A percentile compares a stretch with the other conserved stretches of the same genome.
Conservation (phyloP, 2,113 vertebrate genomes). For the Fulmarus glacialis region DNA sequence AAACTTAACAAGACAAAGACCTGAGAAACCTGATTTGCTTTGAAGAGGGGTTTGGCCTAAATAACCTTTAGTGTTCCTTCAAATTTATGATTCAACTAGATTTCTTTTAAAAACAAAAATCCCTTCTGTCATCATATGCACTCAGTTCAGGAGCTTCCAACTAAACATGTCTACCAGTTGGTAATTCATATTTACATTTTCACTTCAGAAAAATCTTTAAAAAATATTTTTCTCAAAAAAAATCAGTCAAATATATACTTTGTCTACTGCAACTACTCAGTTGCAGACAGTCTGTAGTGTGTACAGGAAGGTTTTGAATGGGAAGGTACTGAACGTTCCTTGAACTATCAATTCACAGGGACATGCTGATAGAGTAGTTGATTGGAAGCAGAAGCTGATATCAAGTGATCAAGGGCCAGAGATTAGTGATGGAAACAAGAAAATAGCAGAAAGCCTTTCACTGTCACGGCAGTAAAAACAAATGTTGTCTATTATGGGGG, state of each 20-base stretch:
- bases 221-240: accelerated
- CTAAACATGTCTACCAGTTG: neutral
- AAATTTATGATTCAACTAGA: neutral
- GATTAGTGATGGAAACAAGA: neutral
- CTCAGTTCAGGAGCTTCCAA: neutral
- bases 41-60: neutral
- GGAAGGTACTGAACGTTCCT: neutral
- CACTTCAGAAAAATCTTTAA: neutral
- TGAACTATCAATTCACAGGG: neutral
- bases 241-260: neutral
- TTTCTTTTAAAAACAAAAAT: neutral
- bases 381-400: neutral
- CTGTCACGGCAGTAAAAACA: neutral
- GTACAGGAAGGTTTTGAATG: neutral
- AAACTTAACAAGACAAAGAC: neutral
- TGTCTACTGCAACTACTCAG: neutral
- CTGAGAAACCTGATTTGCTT: neutral
- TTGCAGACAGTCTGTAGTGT: neutral
- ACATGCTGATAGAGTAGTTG: neutral
- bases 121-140: neutral
- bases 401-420: neutral
- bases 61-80: neutral
- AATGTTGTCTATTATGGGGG: neutral
- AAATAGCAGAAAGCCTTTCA: neutral
- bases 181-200: neutral